phyloP scores from a whole-genome alignment of 2,113 vertebrate species.

The Todiramphus chloris region DNA sequence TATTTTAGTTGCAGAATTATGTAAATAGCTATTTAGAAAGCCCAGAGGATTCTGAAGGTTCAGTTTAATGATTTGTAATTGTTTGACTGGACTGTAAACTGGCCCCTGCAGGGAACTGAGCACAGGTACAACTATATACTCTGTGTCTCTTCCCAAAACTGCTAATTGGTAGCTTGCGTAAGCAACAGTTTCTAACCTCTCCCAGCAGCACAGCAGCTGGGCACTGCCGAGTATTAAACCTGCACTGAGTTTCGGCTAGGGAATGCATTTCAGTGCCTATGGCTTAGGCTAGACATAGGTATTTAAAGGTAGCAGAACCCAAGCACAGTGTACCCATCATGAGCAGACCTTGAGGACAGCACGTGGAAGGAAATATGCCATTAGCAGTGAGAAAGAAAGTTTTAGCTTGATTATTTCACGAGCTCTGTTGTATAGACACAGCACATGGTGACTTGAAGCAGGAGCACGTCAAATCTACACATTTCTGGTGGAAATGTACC shows the following conservation, averaged over 20 bases:
- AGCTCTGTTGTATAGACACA: rapidly evolving
- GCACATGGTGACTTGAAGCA: neutral
- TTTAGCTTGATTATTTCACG: neutral
- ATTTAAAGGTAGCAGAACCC: neutral
- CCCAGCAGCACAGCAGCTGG: neutral
- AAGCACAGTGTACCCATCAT: rapidly evolving
- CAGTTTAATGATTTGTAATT: conserved; percentile 47
- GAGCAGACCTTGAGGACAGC: neutral
- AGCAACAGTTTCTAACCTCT: neutral
- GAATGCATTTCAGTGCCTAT: rapidly evolving
- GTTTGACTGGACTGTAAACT: conserved; percentile 57
- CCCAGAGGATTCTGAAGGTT: conserved; percentile 30
- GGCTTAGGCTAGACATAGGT: neutral
- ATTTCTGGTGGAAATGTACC: neutral
- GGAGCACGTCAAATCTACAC: rapidly evolving
- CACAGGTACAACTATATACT: neutral
- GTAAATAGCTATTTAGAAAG: conserved; percentile 51
- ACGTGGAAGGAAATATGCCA: rapidly evolving
- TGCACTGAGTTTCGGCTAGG: neutral
- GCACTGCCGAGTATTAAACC: neutral
- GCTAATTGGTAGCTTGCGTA: neutral
- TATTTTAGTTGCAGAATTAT: conserved; percentile 61
- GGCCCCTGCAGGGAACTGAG: conserved; percentile 18
- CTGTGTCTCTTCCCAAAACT: neutral
- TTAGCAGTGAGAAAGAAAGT: neutral